Base-by-base conservation (phyloP, 2,797 vertebrate species). In the Sternotherus odoratus region DNA sequence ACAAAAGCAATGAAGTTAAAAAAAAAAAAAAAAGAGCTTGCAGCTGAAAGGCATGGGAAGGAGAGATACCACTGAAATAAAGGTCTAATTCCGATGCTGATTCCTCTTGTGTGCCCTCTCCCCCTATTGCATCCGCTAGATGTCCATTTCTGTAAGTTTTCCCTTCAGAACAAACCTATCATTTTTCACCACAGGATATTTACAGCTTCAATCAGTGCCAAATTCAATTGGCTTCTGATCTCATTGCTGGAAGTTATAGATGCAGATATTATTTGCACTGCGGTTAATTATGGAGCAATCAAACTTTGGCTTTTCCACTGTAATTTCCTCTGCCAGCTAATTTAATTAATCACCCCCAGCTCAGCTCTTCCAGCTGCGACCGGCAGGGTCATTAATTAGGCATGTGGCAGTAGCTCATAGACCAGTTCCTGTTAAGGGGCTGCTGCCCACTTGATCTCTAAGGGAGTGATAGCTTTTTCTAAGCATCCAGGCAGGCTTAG, bases 261-360 rank as follows among this genome's bases (percentile, higher is more conserved):
- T 98, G 98, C 98, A 98, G 98, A 98, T 98, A 98, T 98, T 98
- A 98, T 98, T 98, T 98, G 98, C 98, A 97, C 98, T 98, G 98
- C 95, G 98, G 98, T 98, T 98, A 98, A 98, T 98, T 98, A 98
- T 97, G 97, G 98, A 98, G 98, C 98, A 98, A 98, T 98, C 98
- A 98, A 98, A 98, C 98, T 98, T 98, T 98, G 98, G 98, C 98
- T 98, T 98, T 98, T 98, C 97, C 98, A 98, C 98, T 98, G 98
- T 98, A 98, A 98, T 98, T 98, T 98, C 98, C 98, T 98, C 98
- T 98, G 98, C 98, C 98, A 98, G 98, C 98, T 98, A 98, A 98
- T 98, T 98, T 98, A 98, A 98, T 98, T 98, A 98, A 98, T 98
- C 98, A 98, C 98, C 98, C 98, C 98, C 98, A 98, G 98, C 98